These are phyloP conservation scores for Rhinophrynus dorsalis DNA, from an alignment of 2,797 vertebrate species.

Conservation along the genomic window DNA sequence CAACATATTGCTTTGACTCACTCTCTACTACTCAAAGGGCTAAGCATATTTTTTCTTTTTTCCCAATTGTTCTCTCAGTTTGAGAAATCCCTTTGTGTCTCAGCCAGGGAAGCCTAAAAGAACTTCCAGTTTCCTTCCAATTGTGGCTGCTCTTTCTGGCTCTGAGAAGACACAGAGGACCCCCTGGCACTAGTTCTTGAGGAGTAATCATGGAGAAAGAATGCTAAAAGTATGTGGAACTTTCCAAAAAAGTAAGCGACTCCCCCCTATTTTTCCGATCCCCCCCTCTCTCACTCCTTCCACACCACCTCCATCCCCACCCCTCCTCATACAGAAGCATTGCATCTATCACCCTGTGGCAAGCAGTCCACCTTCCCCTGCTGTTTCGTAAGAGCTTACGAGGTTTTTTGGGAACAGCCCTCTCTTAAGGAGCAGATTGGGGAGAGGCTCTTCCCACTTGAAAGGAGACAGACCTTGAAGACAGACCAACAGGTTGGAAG, in stretches of 20 bases:
- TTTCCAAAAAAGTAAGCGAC: conserved; percentile 77
- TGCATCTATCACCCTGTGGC: conserved; percentile 78
- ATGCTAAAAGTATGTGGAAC: conserved; percentile 86
- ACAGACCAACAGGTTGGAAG: conserved; percentile 59
- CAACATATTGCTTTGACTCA: too few relatives aligned
- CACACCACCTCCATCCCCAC: conserved; percentile 56
- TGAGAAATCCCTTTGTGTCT: conserved; percentile 48
- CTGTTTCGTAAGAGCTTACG: conserved; percentile 86
- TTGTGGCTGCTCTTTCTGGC: conserved; percentile 39
- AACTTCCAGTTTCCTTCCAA: conserved; percentile 49
- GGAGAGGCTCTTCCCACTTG: conserved; percentile 84
- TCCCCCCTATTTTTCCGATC: conserved; percentile 32
- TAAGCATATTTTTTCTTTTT: too few relatives aligned
- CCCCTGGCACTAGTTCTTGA: conserved; percentile 53
- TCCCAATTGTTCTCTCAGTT: conserved; percentile 50
- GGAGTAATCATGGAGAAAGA: conserved; percentile 80
- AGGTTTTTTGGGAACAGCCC: conserved; percentile 87
- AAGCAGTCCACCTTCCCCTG: conserved; percentile 75
- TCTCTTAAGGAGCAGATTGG: conserved; percentile 89
- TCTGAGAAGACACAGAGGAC: conserved; percentile 40
- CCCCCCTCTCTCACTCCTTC: conserved; percentile 35
- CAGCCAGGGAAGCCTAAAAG: conserved; percentile 53
- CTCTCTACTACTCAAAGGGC: too few relatives aligned
- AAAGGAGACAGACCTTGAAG: conserved; percentile 72
- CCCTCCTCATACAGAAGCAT: conserved; percentile 66